Conservation (phyloP, 2,113 vertebrate genomes). For the Anolis sagrei region DNA sequence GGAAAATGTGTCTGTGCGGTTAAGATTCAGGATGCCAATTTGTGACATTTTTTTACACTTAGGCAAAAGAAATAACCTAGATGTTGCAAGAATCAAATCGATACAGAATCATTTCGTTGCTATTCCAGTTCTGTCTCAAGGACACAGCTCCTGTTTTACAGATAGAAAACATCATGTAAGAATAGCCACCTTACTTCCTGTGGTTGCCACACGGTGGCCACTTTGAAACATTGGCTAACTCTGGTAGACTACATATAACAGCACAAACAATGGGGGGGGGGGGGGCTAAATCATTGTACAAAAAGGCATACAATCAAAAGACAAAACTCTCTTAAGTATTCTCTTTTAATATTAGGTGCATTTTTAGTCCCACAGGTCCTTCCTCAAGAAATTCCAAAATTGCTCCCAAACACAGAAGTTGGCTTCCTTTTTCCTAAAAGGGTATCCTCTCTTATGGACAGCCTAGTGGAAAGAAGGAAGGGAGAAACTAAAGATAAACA, state of each 20-base stretch:
- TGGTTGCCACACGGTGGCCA: neutral
- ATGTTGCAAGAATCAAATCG: neutral
- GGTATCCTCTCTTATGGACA: neutral
- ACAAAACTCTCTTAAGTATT: neutral
- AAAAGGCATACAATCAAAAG: neutral
- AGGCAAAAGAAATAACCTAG: neutral
- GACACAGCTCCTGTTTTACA: neutral
- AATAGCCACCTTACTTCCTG: neutral
- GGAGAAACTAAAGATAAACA: no score
- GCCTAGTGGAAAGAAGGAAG: neutral
- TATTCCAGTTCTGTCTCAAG: neutral
- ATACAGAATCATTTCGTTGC: neutral
- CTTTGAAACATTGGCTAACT: neutral
- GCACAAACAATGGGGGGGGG: neutral
- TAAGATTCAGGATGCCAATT: neutral
- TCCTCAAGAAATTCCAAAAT: neutral
- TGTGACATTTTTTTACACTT: neutral
- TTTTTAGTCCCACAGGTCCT: neutral
- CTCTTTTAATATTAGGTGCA: neutral
- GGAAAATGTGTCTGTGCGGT: neutral
- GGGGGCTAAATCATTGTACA: neutral
- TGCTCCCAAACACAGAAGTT: neutral
- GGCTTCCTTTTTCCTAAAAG: neutral
- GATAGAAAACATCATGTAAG: neutral
- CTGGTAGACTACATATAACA: no score